These are phyloP conservation scores for Mizuhopecten yessoensis DNA, from an alignment of 1,140 invertebrate species.

Conservation along the genomic window DNA sequence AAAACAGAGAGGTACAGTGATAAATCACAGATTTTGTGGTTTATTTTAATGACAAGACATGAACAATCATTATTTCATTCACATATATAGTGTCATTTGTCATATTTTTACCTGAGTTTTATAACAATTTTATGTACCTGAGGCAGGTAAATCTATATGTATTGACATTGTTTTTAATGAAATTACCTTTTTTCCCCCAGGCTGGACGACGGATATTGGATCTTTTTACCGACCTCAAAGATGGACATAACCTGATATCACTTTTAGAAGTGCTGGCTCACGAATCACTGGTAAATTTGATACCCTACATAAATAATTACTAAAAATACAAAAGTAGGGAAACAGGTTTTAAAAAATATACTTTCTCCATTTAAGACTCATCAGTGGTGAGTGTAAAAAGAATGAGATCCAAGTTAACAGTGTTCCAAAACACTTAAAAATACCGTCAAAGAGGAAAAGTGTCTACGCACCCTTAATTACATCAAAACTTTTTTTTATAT, in stretches of 20 bases:
- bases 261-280: constrained; percentile 94
- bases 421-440: too few species aligned
- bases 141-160: background rate
- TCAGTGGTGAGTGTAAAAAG: too few species aligned
- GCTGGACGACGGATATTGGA: constrained; percentile 87
- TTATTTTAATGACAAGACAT: too few species aligned
- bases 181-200: constrained; percentile 65
- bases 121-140: background rate
- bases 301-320: too few species aligned
- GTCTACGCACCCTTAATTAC: too few species aligned
- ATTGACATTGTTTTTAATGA: background rate
- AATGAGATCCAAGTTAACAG: too few species aligned
- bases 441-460: too few species aligned
- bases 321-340: too few species aligned
- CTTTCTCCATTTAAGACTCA: too few species aligned
- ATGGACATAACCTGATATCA: constrained; percentile 93
- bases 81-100: background rate
- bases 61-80: background rate
- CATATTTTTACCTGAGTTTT: background rate
- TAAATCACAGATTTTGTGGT: background rate
- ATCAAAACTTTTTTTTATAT: too few species aligned
- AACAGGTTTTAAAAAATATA: too few species aligned
- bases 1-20: background rate
- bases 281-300: constrained; percentile 89
- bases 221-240: constrained; percentile 92